These are phyloP conservation scores for Archips xylosteana DNA, from an alignment of 2,888 invertebrate genomes.

Conservation along the genomic window DNA sequence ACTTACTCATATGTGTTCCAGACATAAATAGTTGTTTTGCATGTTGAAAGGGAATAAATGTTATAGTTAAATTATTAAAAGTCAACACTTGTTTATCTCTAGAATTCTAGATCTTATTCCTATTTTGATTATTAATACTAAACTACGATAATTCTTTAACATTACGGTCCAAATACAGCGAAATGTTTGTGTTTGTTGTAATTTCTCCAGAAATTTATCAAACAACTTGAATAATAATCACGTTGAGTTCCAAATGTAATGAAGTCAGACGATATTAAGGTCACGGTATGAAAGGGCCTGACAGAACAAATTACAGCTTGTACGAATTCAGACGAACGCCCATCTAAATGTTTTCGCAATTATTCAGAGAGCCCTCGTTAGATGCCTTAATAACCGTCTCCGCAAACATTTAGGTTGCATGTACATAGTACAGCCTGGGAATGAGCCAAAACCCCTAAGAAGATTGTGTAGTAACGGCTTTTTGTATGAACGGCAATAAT, in stretches of 20 bases:
- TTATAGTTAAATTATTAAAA: neutral
- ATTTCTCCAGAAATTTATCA: slow-evolving; percentile 38
- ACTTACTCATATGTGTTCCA: too few species aligned
- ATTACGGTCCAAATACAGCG: neutral
- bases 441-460: slow-evolving; percentile 45
- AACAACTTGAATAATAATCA: slow-evolving; percentile 39
- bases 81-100: neutral
- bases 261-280: slow-evolving; percentile 43
- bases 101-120: neutral
- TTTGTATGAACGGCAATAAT: too few species aligned
- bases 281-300: slow-evolving; percentile 53
- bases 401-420: slow-evolving; percentile 55
- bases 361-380: slow-evolving; percentile 59
- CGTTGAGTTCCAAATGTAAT: slow-evolving; percentile 13
- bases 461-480: neutral
- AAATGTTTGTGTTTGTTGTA: neutral
- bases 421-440: slow-evolving; percentile 41
- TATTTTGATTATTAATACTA: neutral
- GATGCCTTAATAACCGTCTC: slow-evolving; percentile 57
- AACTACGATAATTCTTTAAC: neutral
- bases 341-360: slow-evolving; percentile 57
- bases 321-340: slow-evolving; percentile 59
- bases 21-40: too few species aligned
- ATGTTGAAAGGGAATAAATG: too few species aligned
- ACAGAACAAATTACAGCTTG: slow-evolving; percentile 59